Base-by-base conservation (phyloP, 2,888 invertebrate genomes). In the Eucriotettix oculatus region DNA sequence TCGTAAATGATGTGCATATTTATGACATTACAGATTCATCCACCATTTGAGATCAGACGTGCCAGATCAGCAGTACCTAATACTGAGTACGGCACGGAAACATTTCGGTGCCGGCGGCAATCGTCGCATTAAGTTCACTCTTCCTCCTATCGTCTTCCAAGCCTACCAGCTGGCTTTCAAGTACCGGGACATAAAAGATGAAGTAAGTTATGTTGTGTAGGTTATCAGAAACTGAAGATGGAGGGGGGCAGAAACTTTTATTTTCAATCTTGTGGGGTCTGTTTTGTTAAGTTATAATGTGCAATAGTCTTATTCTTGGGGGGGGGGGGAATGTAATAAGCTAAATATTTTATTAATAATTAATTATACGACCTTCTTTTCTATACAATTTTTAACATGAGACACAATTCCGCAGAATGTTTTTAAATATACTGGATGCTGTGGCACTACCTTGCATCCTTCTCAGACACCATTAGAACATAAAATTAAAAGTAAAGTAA, bases 81-180 rank as follows among this genome's bases (percentile, higher is more conserved):
- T 99, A 64, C 76, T 99, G 60, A 91, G 87, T 67, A 82, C 87
- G 5, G 89, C 95, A 0, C 79, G 94, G 61, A 94, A 94, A 71
- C 88, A 90, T 67, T 82, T 99, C 66, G 90, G 90, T 54, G 81
- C 82, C n/a, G 98, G 98, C 17, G 97, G 97, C 0, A 85, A 89
- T 11, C 79, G 85, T 60, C 79, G 98, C 62, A 88, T 98, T 58
- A 87, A 87, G 66, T 90, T 89, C 73, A 92, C 94, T 0, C 79
- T 99, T 67, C 98, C 99, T 17, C 93, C 98, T 0, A 79, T 99
- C 43, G 83, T 98, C 58, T 97, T 98, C 75, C 89, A 93, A 72
- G 93, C 96, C 0, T 97, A 90, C 72, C 83, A 87, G 58, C 77
- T 98, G 55, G 91, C 95, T 0, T 87, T 86, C 71, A 83, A 85